These are phyloP conservation scores for Porites divaricata DNA, from an alignment of 92 coral and sea anemone species.

Conservation along the genomic window DNA sequence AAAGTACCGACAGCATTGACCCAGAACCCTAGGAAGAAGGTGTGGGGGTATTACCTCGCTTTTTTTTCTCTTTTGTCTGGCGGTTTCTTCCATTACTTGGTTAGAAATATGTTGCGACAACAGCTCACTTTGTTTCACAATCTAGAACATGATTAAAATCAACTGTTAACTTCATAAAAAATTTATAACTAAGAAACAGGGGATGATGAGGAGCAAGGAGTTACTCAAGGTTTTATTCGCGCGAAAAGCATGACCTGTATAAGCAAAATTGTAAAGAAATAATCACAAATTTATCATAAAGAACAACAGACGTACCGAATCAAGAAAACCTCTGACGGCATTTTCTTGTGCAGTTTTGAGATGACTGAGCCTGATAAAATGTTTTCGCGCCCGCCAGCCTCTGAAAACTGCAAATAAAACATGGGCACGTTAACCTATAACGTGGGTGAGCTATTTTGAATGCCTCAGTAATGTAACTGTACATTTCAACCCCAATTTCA, in stretches of 20 bases:
- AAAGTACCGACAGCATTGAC: too few relatives aligned
- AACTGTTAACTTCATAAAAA: too few relatives aligned
- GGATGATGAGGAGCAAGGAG: too few relatives aligned
- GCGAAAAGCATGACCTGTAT: too few relatives aligned
- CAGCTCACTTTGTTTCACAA: conserved; percentile 32
- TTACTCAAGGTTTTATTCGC: too few relatives aligned
- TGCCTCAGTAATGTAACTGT: too few relatives aligned
- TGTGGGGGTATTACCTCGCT: conserved; percentile 13
- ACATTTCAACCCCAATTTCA: too few relatives aligned
- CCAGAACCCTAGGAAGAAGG: too few relatives aligned
- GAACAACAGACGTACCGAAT: conserved; percentile 4
- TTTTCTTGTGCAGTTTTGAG: conserved; percentile 16
- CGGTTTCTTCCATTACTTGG: conserved; percentile 69
- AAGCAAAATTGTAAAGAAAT: too few relatives aligned
- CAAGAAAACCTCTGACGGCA: conserved; percentile 17
- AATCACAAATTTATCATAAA: too few relatives aligned
- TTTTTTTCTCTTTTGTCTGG: conserved; percentile 25
- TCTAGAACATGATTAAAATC: conserved; percentile 24
- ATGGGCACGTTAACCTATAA: not conserved
- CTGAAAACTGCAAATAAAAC: conserved; percentile 26
- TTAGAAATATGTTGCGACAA: conserved; percentile 50
- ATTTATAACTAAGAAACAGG: too few relatives aligned
- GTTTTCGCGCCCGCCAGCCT: conserved; percentile 51
- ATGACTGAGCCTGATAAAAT: conserved; percentile 27
- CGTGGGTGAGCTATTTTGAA: too few relatives aligned